Percentiles rank a stretch among this genome's conserved stretches.
phyloP scores from a whole-genome alignment of 2,797 vertebrate species.

The Fringilla coelebs region DNA sequence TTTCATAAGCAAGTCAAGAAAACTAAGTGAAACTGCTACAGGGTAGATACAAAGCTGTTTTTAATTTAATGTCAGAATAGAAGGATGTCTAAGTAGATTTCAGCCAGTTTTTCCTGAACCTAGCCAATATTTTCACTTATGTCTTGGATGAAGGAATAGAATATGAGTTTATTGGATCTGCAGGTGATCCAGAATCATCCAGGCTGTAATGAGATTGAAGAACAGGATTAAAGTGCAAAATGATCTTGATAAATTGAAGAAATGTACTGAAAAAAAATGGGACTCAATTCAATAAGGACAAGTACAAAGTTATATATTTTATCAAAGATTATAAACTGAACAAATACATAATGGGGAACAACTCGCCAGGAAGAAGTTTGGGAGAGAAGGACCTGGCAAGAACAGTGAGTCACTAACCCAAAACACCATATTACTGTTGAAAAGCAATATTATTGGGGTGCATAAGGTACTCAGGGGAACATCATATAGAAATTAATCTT shows the following conservation, averaged over 20 bases:
- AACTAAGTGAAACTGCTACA: not conserved
- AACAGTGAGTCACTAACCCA: not conserved
- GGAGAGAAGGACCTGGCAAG: not conserved
- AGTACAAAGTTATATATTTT: not conserved
- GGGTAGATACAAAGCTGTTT: not conserved
- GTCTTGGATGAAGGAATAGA: slow-evolving; percentile 10
- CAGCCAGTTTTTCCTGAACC: not conserved
- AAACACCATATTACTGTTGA: not conserved
- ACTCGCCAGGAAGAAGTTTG: not conserved
- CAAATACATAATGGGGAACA: not conserved
- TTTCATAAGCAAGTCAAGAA: slow-evolving; percentile 2
- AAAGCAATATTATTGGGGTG: not conserved
- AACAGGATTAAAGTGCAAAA: slow-evolving; percentile 33
- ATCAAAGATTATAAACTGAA: not conserved
- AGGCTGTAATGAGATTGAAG: slow-evolving; percentile 35
- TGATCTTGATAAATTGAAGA: slow-evolving; percentile 31
- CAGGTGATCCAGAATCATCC: slow-evolving; percentile 19
- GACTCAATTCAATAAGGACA: slow-evolving; percentile 16
- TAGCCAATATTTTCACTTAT: slow-evolving; percentile 28
- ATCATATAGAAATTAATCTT: not conserved
- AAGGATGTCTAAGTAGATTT: slow-evolving; percentile 6
- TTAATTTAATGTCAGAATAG: not conserved
- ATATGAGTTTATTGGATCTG: slow-evolving; percentile 25
- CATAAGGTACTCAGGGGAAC: not conserved
- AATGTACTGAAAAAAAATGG: slow-evolving; percentile 28